phyloP scores from a whole-genome alignment of 2,797 vertebrate species.

The Cossypha caffra region DNA sequence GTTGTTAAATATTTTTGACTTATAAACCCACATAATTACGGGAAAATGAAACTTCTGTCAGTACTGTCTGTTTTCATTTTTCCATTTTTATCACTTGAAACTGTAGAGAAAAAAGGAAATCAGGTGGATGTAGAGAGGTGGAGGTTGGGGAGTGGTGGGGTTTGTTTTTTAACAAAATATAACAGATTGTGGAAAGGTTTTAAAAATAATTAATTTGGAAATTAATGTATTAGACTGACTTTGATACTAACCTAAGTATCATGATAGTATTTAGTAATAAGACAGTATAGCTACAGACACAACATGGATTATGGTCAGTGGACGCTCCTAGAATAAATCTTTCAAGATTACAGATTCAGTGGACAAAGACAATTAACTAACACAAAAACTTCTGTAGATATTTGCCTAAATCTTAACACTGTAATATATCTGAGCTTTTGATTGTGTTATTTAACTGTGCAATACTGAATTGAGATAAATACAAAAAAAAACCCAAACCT shows the following conservation, averaged over 20 bases:
- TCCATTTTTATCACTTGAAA: not conserved
- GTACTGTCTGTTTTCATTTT: not conserved
- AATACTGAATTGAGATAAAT: not conserved
- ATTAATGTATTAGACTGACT: not conserved
- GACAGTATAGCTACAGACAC: not conserved
- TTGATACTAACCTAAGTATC: not conserved
- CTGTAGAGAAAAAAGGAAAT: not conserved
- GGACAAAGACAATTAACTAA: not conserved
- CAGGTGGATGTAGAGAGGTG: not conserved
- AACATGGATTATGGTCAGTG: not conserved
- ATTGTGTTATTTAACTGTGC: not conserved
- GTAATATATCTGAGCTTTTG: not conserved
- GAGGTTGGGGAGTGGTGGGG: rapidly evolving
- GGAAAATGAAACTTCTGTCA: not conserved
- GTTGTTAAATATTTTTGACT: not conserved
- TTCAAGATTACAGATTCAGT: not conserved
- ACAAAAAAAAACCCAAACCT: not conserved
- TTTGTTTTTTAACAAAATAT: not conserved
- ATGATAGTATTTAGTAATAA: not conserved
- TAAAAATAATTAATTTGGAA: not conserved
- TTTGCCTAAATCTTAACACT: not conserved
- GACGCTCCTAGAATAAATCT: not conserved
- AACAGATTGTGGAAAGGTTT: not conserved
- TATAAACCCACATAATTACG: not conserved
- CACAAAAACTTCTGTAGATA: not conserved